These are phyloP conservation scores for Coregonus clupeaformis DNA, from an alignment of 2,113 vertebrate species.

Conservation along the genomic window DNA sequence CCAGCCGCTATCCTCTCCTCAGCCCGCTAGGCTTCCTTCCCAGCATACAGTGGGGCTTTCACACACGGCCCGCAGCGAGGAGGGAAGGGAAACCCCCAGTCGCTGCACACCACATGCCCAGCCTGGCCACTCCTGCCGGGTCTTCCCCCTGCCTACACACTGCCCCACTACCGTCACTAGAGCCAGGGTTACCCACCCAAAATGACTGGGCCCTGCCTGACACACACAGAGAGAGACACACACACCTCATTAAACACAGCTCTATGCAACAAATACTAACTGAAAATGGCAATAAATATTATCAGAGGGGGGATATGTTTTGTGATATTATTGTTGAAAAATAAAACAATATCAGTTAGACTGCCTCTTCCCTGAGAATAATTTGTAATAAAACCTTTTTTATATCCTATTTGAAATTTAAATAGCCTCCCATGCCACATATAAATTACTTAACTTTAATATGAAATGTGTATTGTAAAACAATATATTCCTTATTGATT, in stretches of 20 bases:
- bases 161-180: not conserved
- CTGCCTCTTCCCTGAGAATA: not conserved
- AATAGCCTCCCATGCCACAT: not conserved
- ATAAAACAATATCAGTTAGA: not conserved
- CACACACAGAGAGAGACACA: slow-evolving; percentile 13
- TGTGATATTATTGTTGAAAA: not conserved
- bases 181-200: slow-evolving; percentile 4
- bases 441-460: slow-evolving; percentile 9
- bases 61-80: slow-evolving; percentile 9
- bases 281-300: not conserved
- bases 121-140: not conserved
- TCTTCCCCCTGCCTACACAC: not conserved
- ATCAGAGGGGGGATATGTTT: not conserved
- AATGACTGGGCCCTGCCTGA: not conserved
- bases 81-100: slow-evolving; percentile 31
- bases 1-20: slow-evolving; percentile 40
- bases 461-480: slow-evolving; percentile 20
- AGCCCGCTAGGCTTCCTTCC: slow-evolving; percentile 15
- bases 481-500: slow-evolving; percentile 40
- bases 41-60: slow-evolving; percentile 20
- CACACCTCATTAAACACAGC: not conserved
- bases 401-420: not conserved
- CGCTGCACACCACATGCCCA: not conserved
- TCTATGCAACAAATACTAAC: not conserved
- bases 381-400: not conserved